Evolutionary conservation across 2,113 vertebrate genomes (phyloP).

Genomic region (Sula dactylatra): DNA sequence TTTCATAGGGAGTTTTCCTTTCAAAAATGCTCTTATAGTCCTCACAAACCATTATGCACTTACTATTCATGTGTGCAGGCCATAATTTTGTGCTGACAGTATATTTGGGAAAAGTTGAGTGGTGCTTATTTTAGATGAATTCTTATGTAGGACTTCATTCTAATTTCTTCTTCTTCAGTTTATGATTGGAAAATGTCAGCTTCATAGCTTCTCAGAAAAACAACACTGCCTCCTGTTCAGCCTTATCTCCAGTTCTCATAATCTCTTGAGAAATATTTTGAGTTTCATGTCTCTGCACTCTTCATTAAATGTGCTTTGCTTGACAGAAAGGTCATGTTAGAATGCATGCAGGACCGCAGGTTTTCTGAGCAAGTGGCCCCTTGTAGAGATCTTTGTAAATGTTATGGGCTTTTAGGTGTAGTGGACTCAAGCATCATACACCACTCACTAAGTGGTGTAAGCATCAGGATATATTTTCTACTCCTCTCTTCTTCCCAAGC

Average conservation of each 20-base stretch:
- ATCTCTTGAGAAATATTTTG: background rate
- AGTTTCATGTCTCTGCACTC: background rate
- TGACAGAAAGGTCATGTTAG: no score
- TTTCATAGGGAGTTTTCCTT: background rate
- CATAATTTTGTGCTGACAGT: background rate
- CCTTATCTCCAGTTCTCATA: background rate
- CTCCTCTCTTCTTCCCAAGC: no score
- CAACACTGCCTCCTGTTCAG: background rate
- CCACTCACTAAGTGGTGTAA: background rate
- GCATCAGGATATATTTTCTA: background rate
- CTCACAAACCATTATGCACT: background rate
- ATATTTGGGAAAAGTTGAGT: background rate
- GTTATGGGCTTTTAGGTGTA: background rate
- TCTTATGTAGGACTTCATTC: background rate
- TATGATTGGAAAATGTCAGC: background rate
- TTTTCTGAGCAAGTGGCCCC: background rate
- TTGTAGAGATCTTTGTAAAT: background rate
- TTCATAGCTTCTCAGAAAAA: background rate
- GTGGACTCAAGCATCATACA: no score
- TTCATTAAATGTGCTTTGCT: background rate
- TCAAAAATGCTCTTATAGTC: background rate
- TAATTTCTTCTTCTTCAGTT: background rate
- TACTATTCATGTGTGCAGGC: background rate
- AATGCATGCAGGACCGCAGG: background rate
- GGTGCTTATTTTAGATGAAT: background rate